Evolutionary conservation across 2,113 vertebrate genomes (phyloP), one percentile per base, ranked within the genome.

Genomic region (Gymnarchus niloticus): DNA sequence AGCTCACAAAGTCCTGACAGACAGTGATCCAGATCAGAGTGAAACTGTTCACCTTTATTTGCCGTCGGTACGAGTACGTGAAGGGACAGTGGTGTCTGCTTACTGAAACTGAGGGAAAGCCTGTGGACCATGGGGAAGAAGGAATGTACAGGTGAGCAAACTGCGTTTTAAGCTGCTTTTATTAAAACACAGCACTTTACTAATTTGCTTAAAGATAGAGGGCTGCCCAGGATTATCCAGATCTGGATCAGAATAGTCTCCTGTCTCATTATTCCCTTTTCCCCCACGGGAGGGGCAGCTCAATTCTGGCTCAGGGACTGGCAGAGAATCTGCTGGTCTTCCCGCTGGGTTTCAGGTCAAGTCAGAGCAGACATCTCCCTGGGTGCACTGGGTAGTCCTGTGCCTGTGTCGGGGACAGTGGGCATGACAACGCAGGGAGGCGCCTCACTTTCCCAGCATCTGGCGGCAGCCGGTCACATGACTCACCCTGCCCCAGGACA

Each of bases 361-460:
- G 65, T 37, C 73, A 80, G 44, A 77, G 69, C 61, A 69, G 65
- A 73, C 33, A 83, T 92, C 92, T 93, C 92, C 90, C 92, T 90
- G 80, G 88, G 89, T 86, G 91, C 89, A 92, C 93, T 91, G 88
- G 89, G 65, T 44, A 88, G 90, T 88, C 89, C 91, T 90, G 88
- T 87, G 85, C 87, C 87, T 86, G 90, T 92, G 90, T 92, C 87
- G 91, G 92, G 91, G 80, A 1, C 9, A 0, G 80, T 9, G 25
- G 48, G 51, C 49, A 10, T 82, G 80, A 51, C 33, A 85, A 93
- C 88, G 89, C 93, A 94, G 94, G 93, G 94, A 93, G 92, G 89
- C 91, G 91, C 88, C 90, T 89, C 92, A 54, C 90, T 92, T 92
- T 93, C 90, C 88, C 91, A 92, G 94, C 93, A 95, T 94, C 92